phyloP scores from a whole-genome alignment of 2,797 vertebrate species.

The Acropternis orthonyx region DNA sequence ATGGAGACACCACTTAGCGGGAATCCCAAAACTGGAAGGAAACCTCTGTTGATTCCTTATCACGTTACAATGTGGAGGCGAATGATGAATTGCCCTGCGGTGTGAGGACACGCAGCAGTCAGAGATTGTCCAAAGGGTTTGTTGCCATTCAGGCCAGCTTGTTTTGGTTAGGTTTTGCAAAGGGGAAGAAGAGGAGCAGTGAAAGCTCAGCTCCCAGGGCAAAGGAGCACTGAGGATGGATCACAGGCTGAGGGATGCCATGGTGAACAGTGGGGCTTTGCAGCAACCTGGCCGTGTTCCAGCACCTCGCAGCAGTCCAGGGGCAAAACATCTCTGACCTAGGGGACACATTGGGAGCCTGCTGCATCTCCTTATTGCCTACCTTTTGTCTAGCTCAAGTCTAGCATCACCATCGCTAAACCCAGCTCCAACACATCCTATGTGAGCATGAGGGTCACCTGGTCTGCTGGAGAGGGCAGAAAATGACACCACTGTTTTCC shows the following conservation, averaged over 20 bases:
- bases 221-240: not conserved
- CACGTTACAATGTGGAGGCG: not conserved
- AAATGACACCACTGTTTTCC: not conserved
- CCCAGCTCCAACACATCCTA: not conserved
- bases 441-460: rapidly evolving
- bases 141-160: not conserved
- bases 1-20: conserved; percentile 74
- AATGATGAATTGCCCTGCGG: conserved; percentile 70
- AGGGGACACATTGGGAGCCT: not conserved
- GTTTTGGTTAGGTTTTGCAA: not conserved
- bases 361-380: not conserved
- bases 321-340: not conserved
- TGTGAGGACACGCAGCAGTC: not conserved
- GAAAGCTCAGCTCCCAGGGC: not conserved
- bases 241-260: not conserved
- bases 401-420: not conserved
- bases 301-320: rapidly evolving
- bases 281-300: not conserved
- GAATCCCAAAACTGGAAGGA: conserved; percentile 80
- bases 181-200: not conserved
- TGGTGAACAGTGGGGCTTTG: rapidly evolving
- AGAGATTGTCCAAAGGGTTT: not conserved
- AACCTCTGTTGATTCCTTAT: conserved; percentile 74
- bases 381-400: not conserved
- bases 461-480: not conserved